Percentiles rank a stretch among this genome's conserved stretches.
phyloP scores from a whole-genome alignment of 2,888 invertebrate genomes.

The Melitaea athalia region DNA sequence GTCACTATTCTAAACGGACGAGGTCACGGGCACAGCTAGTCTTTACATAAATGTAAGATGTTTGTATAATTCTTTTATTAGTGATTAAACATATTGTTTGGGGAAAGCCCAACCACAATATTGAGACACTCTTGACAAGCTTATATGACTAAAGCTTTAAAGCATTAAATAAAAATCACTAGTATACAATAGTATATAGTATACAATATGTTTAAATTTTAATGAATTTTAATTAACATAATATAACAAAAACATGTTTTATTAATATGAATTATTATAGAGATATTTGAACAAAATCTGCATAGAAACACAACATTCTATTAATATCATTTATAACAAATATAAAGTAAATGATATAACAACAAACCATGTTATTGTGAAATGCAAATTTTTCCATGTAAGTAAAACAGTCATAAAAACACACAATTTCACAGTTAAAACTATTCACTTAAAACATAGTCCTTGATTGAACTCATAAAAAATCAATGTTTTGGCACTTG shows the following conservation, averaged over 20 bases:
- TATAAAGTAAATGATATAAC: neutral
- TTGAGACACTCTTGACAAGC: neutral
- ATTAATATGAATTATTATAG: too few relatives aligned
- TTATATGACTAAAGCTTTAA: too few relatives aligned
- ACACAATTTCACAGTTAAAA: constrained; percentile 2
- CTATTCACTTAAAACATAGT: constrained; percentile 3
- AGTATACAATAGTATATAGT: too few relatives aligned
- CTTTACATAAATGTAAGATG: too few relatives aligned
- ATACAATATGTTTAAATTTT: too few relatives aligned
- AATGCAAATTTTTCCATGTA: neutral
- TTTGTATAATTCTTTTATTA: too few relatives aligned
- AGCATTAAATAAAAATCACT: too few relatives aligned
- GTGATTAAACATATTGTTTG: neutral
- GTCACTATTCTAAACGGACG: too few relatives aligned
- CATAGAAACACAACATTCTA: neutral
- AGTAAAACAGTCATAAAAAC: neutral
- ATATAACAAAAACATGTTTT: too few relatives aligned
- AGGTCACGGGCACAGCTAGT: too few relatives aligned
- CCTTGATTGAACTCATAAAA: constrained; percentile 27
- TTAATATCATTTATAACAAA: neutral
- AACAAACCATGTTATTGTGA: constrained; percentile 2
- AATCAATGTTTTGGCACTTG: constrained; percentile 41
- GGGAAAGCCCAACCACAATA: neutral
- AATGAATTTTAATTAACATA: too few relatives aligned
- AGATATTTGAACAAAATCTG: neutral